Conservation (phyloP, 2,888 invertebrate genomes). For the Julus scandinavius region DNA sequence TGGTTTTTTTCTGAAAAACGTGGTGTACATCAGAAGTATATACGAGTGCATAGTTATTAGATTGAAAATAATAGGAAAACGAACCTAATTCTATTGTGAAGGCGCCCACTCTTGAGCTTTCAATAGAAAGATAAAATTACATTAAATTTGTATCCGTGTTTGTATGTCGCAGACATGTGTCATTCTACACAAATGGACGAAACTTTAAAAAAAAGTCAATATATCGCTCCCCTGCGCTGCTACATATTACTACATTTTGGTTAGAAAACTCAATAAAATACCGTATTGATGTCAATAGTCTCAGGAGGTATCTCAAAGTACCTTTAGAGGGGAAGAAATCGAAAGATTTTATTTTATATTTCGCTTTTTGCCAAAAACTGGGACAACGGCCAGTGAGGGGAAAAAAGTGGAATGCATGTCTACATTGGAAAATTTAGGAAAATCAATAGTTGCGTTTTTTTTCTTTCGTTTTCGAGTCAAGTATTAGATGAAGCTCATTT, state of each 20-base stretch:
- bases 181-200: neutral
- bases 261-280: slow-evolving; percentile 38
- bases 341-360: slow-evolving; percentile 35
- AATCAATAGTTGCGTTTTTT: neutral
- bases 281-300: slow-evolving; percentile 8
- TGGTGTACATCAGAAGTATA: too few species aligned
- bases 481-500: slow-evolving; percentile 1
- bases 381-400: neutral
- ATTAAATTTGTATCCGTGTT: neutral
- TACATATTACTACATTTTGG: slow-evolving; percentile 31
- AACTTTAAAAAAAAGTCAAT: slow-evolving; percentile 8
- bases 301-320: slow-evolving; percentile 37
- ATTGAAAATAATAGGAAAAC: slow-evolving; percentile 35
- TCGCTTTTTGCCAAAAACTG: slow-evolving; percentile 11
- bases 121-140: neutral
- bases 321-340: slow-evolving; percentile 6
- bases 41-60: neutral
- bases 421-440: neutral
- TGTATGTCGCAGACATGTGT: neutral
- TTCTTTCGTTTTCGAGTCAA: neutral
- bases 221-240: neutral
- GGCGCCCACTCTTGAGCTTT: neutral
- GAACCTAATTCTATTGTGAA: slow-evolving; percentile 23
- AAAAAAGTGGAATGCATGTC: neutral
- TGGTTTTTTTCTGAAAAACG: neutral